These are phyloP conservation scores for Stratiomys singularior DNA, from an alignment of 2,888 invertebrate species.

Conservation along the genomic window DNA sequence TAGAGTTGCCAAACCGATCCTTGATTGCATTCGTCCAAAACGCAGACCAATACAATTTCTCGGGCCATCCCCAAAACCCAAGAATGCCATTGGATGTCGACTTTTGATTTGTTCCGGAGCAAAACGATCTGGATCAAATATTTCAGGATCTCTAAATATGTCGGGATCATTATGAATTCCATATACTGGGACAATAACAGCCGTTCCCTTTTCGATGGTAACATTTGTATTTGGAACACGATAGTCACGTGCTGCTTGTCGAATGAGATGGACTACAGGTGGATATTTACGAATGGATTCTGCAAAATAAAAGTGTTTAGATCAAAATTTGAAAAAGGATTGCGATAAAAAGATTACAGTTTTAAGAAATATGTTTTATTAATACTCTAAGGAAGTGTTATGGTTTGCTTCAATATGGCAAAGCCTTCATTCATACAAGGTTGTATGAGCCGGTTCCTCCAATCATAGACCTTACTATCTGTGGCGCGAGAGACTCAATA, in stretches of 20 bases:
- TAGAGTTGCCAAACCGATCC: slow-evolving; percentile 47
- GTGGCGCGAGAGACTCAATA: too few species aligned
- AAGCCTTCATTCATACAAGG: too few species aligned
- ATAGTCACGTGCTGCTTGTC: slow-evolving; percentile 66
- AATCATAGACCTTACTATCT: too few species aligned
- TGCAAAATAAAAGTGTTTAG: too few species aligned
- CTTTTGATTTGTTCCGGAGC: slow-evolving; percentile 67
- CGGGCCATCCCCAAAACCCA: slow-evolving; percentile 66
- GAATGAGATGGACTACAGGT: slow-evolving; percentile 66
- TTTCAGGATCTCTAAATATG: slow-evolving; percentile 71
- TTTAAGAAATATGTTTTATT: too few species aligned
- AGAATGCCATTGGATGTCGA: slow-evolving; percentile 60
- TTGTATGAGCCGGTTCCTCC: too few species aligned
- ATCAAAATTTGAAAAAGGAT: too few species aligned
- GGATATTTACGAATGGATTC: slow-evolving; percentile 70
- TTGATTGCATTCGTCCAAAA: slow-evolving; percentile 59
- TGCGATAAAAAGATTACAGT: too few species aligned
- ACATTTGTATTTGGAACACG: slow-evolving; percentile 64
- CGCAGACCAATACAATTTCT: slow-evolving; percentile 64
- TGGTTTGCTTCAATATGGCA: too few species aligned
- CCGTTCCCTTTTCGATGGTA: slow-evolving; percentile 67
- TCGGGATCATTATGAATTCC: slow-evolving; percentile 72
- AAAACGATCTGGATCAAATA: slow-evolving; percentile 73
- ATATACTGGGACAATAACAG: slow-evolving; percentile 69
- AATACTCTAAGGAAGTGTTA: too few species aligned